Conservation (phyloP, 2,113 vertebrate genomes). For the cattle (Bos taurus) region DNA sequence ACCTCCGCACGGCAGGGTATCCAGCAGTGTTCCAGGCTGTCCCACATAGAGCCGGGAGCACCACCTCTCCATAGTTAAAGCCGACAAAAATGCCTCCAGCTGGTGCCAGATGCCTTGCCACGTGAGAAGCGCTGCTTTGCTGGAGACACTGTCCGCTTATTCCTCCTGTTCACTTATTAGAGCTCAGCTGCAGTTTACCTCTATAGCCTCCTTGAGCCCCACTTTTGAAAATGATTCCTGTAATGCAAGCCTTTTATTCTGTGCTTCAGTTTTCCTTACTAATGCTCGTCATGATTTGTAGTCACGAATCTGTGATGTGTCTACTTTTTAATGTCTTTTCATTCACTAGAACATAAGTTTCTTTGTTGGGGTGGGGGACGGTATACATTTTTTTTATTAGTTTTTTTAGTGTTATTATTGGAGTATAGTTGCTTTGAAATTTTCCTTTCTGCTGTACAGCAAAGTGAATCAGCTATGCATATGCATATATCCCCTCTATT, state of each 20-base stretch:
- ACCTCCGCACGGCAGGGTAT: fast-evolving
- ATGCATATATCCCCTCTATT: neutral
- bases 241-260: neutral
- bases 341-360: neutral
- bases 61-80: neutral
- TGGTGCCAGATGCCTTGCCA: fast-evolving
- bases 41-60: too few relatives aligned
- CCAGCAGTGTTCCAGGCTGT: neutral
- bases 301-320: fast-evolving
- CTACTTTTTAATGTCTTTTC: neutral
- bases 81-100: neutral
- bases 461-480: neutral
- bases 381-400: neutral
- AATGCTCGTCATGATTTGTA: neutral
- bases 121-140: neutral
- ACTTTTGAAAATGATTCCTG: neutral
- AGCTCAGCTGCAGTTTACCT: neutral
- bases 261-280: neutral
- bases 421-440: neutral
- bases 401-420: neutral
- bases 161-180: neutral
- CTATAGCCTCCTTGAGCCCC: too few relatives aligned
- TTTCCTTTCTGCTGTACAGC: neutral
- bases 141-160: neutral
- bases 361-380: neutral